A percentile compares a stretch with the other conserved stretches of the same genome.
phyloP scores from a whole-genome alignment of 2,888 invertebrate genomes.

The Caenorhabditis sulstoni region DNA sequence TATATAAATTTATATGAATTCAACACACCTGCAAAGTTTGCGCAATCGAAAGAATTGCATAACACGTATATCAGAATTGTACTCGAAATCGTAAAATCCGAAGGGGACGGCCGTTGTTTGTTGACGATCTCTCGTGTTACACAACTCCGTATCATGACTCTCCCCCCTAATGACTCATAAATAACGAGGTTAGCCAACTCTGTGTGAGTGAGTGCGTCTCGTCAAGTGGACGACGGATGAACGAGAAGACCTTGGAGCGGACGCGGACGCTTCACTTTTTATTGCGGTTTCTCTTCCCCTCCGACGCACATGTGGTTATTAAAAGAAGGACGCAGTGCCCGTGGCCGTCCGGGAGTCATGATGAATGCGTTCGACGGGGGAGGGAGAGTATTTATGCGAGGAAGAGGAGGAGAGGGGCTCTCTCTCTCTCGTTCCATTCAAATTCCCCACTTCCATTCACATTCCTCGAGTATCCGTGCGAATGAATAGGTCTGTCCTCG shows the following conservation, averaged over 20 bases:
- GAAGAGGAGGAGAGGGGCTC: constrained; percentile 5
- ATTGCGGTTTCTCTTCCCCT: constrained; percentile 48
- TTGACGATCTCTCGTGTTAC: too few relatives aligned
- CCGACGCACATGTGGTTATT: constrained; percentile 35
- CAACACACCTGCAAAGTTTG: constrained; percentile 6
- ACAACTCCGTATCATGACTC: background rate
- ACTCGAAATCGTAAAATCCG: too few relatives aligned
- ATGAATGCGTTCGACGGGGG: background rate
- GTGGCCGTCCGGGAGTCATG: constrained; percentile 29
- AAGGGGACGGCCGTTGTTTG: too few relatives aligned
- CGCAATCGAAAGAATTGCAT: background rate
- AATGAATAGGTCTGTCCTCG: constrained; percentile 33
- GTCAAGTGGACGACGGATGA: background rate
- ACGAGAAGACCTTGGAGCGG: constrained; percentile 54
- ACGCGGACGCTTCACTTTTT: constrained; percentile 24
- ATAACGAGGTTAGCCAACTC: constrained; percentile 23
- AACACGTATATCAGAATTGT: too few relatives aligned
- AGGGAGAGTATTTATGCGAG: constrained; percentile 23
- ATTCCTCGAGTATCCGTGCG: constrained; percentile 36
- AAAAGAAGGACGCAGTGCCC: constrained; percentile 37
- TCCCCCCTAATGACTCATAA: constrained; percentile 1
- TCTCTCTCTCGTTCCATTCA: background rate
- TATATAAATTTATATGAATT: constrained; percentile 17
- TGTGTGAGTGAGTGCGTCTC: constrained; percentile 25
- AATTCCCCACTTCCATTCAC: constrained; percentile 1